These are phyloP conservation scores for Cyprinus carpio DNA, from an alignment of 2,113 vertebrate species.

Conservation along the genomic window DNA sequence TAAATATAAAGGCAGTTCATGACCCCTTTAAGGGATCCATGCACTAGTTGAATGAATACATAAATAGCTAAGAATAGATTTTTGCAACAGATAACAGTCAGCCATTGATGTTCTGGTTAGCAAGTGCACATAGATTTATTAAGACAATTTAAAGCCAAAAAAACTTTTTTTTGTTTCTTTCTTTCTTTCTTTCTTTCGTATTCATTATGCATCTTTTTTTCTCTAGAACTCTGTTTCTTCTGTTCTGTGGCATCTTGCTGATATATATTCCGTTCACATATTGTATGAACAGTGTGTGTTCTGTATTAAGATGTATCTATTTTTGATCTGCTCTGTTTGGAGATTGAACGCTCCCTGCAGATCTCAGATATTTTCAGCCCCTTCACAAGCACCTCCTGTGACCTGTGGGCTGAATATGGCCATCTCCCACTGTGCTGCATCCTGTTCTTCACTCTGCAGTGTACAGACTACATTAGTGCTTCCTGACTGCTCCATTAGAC, in stretches of 20 bases:
- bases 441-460: conserved; percentile 8
- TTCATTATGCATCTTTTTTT: neutral
- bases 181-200: neutral
- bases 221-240: neutral
- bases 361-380: neutral
- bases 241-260: neutral
- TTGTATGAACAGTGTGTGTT: conserved; percentile 7
- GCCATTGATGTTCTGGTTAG: neutral
- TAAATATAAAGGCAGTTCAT: no score
- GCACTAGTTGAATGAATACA: neutral
- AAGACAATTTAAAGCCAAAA: no score
- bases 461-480: conserved; percentile 26
- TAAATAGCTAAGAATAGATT: no score
- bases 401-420: neutral
- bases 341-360: conserved; percentile 2
- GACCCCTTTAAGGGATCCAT: neutral
- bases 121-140: neutral
- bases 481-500: conserved; percentile 19
- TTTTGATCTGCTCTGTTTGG: conserved; percentile 1
- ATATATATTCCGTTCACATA: neutral
- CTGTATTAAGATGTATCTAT: neutral
- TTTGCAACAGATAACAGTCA: no score
- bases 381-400: neutral
- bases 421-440: neutral
- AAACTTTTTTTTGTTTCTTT: neutral